Percentiles rank a stretch among this genome's conserved stretches.
These are phyloP conservation scores for Corythoichthys intestinalis DNA, from an alignment of 2,113 vertebrate genomes.

Conservation along the genomic window DNA sequence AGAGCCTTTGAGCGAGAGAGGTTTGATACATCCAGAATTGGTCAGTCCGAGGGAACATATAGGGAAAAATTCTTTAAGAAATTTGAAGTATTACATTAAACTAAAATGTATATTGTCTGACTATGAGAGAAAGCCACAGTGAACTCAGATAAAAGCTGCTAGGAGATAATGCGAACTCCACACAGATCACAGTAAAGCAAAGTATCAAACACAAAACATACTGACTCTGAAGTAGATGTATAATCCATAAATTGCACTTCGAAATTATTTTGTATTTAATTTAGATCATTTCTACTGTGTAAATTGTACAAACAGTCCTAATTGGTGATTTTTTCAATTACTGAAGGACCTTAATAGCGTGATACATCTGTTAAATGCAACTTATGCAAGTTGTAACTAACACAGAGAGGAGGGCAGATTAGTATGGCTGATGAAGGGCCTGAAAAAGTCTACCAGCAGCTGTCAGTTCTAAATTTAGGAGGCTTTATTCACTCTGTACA, in stretches of 20 bases:
- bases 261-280: background rate
- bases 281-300: background rate
- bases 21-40: too few species aligned
- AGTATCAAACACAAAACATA: background rate
- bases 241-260: background rate
- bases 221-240: background rate
- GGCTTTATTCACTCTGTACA: constrained; percentile 41
- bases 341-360: background rate
- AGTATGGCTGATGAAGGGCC: constrained; percentile 2
- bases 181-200: background rate
- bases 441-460: constrained; percentile 35
- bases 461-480: constrained; percentile 51
- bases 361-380: background rate
- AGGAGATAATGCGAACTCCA: background rate
- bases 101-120: too few species aligned
- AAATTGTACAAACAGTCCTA: background rate
- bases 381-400: background rate
- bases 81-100: too few species aligned
- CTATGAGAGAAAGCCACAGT: background rate
- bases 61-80: too few species aligned
- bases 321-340: background rate
- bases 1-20: too few species aligned
- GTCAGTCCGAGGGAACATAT: too few species aligned
- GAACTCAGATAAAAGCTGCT: background rate
- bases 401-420: background rate